These are phyloP conservation scores for Ichneumon xanthorius DNA, from an alignment of 2,888 invertebrate species.

Conservation along the genomic window DNA sequence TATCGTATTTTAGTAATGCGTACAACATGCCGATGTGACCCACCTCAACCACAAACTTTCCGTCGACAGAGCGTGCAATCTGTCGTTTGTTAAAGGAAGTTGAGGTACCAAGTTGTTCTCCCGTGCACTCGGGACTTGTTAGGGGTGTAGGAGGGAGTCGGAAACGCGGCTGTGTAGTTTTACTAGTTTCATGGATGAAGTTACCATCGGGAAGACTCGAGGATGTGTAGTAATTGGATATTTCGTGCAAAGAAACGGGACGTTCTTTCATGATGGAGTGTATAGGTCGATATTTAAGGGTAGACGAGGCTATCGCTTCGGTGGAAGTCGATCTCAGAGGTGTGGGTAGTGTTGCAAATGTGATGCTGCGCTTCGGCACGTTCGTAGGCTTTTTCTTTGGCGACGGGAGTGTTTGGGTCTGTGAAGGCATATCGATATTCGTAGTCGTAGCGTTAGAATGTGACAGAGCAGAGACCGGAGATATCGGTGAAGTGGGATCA, in stretches of 20 bases:
- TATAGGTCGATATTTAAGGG: slow-evolving; percentile 62
- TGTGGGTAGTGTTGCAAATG: slow-evolving; percentile 78
- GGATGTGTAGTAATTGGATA: slow-evolving; percentile 65
- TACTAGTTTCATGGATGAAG: slow-evolving; percentile 55
- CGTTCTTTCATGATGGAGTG: slow-evolving; percentile 67
- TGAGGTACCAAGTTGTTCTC: slow-evolving; percentile 73
- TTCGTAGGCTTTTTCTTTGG: slow-evolving; percentile 72
- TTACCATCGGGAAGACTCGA: slow-evolving; percentile 67
- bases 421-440: slow-evolving; percentile 73
- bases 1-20: slow-evolving; percentile 55
- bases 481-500: slow-evolving; percentile 73
- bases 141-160: slow-evolving; percentile 82
- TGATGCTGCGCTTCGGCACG: slow-evolving; percentile 78
- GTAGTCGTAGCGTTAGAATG: slow-evolving; percentile 70
- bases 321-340: slow-evolving; percentile 68
- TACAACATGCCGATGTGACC: slow-evolving; percentile 79
- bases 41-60: slow-evolving; percentile 82
- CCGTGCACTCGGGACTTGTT: slow-evolving; percentile 78
- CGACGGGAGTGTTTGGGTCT: slow-evolving; percentile 77
- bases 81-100: slow-evolving; percentile 80
- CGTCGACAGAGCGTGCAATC: slow-evolving; percentile 84
- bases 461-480: slow-evolving; percentile 66
- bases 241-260: slow-evolving; percentile 71
- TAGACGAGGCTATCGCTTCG: slow-evolving; percentile 61
- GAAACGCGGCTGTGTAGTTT: slow-evolving; percentile 74